Conservation (phyloP, 2,888 invertebrate genomes). For the Argyra leucocephala region DNA sequence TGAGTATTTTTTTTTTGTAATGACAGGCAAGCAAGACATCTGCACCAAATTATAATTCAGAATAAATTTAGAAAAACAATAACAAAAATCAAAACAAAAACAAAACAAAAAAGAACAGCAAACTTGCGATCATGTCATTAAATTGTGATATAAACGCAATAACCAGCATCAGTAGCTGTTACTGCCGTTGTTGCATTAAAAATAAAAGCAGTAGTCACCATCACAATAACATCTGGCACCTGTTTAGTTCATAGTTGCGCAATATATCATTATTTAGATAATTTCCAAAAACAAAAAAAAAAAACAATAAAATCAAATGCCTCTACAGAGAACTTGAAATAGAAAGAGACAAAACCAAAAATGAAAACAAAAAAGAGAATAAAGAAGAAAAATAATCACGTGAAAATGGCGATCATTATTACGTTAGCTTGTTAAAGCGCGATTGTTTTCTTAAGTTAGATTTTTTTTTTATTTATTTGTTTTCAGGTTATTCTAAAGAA, state of each 20-base stretch:
- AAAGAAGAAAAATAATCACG: background rate
- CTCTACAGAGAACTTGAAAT: background rate
- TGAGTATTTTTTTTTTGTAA: too few species aligned
- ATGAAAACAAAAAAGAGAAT: background rate
- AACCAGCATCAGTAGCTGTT: background rate
- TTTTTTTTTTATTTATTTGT: background rate
- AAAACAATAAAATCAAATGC: background rate
- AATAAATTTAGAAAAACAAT: too few species aligned
- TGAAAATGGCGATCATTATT: background rate
- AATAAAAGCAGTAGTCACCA: background rate
- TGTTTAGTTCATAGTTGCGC: background rate
- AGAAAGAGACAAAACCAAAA: background rate
- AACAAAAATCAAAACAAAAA: too few species aligned
- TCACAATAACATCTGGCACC: slow-evolving; percentile 2
- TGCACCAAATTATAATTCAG: background rate
- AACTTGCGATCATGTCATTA: background rate
- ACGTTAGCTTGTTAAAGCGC: background rate
- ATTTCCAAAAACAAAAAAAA: background rate
- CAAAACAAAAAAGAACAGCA: background rate
- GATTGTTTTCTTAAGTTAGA: background rate
- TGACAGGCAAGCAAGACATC: background rate
- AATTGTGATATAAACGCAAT: background rate
- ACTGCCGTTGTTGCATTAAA: background rate
- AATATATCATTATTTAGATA: slow-evolving; percentile 2
- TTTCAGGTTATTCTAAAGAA: background rate